Evolutionary conservation across 2,113 vertebrate species (phyloP).

Genomic region (Elanus axillaris): DNA sequence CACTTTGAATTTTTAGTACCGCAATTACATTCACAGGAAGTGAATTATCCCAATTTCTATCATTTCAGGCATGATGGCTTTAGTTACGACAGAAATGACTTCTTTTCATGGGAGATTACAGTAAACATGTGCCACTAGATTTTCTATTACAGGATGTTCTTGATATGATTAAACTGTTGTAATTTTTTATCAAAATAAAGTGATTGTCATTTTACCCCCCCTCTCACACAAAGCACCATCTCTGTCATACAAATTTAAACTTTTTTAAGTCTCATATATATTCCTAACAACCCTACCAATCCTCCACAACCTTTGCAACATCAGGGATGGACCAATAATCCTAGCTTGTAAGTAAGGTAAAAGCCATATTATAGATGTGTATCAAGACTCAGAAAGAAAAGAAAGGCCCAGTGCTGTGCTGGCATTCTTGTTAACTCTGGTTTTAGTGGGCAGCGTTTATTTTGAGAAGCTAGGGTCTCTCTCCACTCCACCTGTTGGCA

Average conservation of each 20-base stretch:
- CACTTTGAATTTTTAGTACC: constrained; percentile 19
- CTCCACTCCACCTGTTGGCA: background rate
- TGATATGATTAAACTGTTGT: constrained; percentile 2
- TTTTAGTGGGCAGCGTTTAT: background rate
- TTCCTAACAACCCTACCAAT: background rate
- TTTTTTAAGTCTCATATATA: background rate
- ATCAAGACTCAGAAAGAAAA: background rate
- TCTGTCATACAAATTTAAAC: background rate
- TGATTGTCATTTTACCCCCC: background rate
- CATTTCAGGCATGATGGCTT: constrained; percentile 6
- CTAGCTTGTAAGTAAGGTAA: background rate
- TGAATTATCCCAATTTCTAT: constrained; percentile 27
- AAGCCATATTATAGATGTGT: background rate
- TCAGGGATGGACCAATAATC: background rate
- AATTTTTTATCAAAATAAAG: constrained; percentile 24
- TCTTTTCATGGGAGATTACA: constrained; percentile 4
- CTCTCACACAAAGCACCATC: background rate
- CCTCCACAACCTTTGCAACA: background rate
- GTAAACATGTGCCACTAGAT: background rate
- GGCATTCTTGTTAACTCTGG: background rate
- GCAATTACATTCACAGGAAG: constrained; percentile 14
- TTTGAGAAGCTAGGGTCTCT: constrained; percentile 10
- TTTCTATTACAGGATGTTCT: background rate
- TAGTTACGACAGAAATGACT: background rate
- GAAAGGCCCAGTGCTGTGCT: background rate